Percentiles rank a stretch among this genome's conserved stretches.
Conservation (phyloP, 2,888 invertebrate genomes). For the Saturnia japonica region DNA sequence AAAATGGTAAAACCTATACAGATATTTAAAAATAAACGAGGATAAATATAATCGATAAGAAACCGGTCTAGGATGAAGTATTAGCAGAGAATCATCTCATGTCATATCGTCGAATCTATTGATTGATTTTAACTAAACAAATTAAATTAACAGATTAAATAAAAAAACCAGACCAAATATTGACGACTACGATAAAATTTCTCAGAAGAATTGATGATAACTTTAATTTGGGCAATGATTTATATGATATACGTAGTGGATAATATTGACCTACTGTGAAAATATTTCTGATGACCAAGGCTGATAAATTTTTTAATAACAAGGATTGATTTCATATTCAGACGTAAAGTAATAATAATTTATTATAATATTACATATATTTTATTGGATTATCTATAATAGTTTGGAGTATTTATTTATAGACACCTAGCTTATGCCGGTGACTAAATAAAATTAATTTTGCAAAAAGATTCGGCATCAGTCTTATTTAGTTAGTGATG, state of each 20-base stretch:
- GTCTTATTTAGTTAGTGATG: no score
- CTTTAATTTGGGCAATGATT: background rate
- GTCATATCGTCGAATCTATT: background rate
- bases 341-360: no score
- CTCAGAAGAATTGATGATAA: background rate
- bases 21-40: no score
- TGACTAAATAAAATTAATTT: no score
- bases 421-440: no score
- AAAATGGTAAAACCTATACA: no score
- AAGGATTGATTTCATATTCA: no score
- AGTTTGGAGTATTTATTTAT: no score
- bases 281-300: no score
- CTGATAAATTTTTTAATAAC: no score
- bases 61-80: background rate
- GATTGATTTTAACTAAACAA: background rate
- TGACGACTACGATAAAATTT: background rate
- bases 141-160: constrained; percentile 2
- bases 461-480: no score
- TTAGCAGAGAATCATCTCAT: background rate
- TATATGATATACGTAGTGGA: background rate
- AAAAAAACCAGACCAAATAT: background rate
- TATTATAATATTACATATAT: background rate
- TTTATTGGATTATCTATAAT: no score
- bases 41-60: background rate
- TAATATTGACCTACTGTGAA: background rate